Evolutionary conservation across 2,797 vertebrate genomes (phyloP), one percentile per base, ranked within the genome.

Genomic region (Taenioides sp.): DNA sequence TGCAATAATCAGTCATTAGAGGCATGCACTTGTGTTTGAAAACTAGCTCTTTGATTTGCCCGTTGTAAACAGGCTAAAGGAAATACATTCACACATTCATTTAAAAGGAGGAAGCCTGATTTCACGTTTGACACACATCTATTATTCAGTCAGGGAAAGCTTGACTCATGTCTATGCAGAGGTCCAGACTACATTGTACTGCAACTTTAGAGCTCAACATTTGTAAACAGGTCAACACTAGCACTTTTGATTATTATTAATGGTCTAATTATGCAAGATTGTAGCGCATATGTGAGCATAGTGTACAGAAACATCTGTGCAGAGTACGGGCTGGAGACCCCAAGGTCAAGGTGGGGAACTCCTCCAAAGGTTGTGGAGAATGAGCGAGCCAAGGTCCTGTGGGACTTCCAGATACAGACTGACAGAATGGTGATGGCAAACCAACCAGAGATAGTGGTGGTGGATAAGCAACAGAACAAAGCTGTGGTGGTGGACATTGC

Each of bases 71-170:
- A 81, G 73, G 54, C 73, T 72, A 73, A 34, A 69, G 79, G 81
- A 86, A 90, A 76, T 66, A 65, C 68, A 71, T 80, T 75, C 68
- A 60, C 60, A 76, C 69, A 77, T 79, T 87, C 71, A 76, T 59
- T 83, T 81, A 91, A 88, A 85, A 79, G 74, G 77, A 80, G 82
- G 88, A 87, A 86, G 83, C 80, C 80, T 69, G 76, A 70, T 79
- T 70, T 87, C 49, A 77, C 40, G 27, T 80, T 77, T 76, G 66
- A 83, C 73, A 73, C 75, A 40, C 82, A 85, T 76, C 55, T 69
- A 73, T 80, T 73, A 82, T 84, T 87, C 49, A 84, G 58, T 71
- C 14, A 7, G 59, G 79, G 74, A 64, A 84, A 80, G 68, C 60
- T 49, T 86, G 78, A 89, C 64, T 88, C 76, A 75, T 60, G 71